These are phyloP conservation scores for Oscheius sp. DNA, from an alignment of 1,140 invertebrate genomes.

Conservation along the genomic window DNA sequence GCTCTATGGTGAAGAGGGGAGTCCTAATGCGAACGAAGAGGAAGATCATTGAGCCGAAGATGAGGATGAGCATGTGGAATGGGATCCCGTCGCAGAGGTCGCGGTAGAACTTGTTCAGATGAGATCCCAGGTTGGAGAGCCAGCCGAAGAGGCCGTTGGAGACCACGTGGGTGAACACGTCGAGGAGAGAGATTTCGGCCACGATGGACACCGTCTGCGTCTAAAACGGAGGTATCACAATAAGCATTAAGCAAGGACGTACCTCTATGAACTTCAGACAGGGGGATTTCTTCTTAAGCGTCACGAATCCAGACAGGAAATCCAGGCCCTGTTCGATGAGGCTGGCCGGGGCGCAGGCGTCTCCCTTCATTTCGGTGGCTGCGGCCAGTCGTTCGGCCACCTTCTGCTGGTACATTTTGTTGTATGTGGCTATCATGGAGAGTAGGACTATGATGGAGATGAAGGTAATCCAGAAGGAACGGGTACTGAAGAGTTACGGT, in stretches of 20 bases:
- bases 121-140: not conserved
- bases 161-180: not conserved
- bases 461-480: not conserved
- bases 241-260: not conserved
- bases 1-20: not conserved
- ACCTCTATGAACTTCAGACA: not conserved
- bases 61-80: not conserved
- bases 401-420: not conserved
- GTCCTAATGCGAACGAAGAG: not conserved
- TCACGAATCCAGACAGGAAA: not conserved
- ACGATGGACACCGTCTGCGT: not conserved
- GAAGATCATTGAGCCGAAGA: not conserved
- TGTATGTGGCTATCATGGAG: not conserved
- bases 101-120: slow-evolving; percentile 5
- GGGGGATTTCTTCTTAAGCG: not conserved
- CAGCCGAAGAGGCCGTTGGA: not conserved
- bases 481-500: not conserved
- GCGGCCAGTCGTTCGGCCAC: not conserved
- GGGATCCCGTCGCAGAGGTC: not conserved
- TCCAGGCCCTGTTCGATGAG: not conserved
- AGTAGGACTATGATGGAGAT: not conserved
- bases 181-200: not conserved
- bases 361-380: not conserved
- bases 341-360: not conserved
- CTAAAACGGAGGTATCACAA: not conserved